Evolutionary conservation across 2,888 invertebrate genomes (phyloP).

Genomic region (Agrochola lota): DNA sequence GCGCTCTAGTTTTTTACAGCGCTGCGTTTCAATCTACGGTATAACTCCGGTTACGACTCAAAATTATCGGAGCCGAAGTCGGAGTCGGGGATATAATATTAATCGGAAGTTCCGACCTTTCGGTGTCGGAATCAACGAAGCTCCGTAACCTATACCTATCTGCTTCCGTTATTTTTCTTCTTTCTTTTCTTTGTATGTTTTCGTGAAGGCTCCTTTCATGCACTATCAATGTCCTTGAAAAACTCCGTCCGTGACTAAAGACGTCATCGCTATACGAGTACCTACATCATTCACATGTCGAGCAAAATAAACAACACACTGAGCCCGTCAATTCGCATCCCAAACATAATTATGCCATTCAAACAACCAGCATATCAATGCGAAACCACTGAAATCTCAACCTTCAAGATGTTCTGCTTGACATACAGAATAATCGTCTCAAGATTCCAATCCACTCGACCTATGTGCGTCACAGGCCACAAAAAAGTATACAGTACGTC

Average conservation of each 20-base stretch:
- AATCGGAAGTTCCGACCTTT: too few relatives aligned
- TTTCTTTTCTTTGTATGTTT: too few relatives aligned
- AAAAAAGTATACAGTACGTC: conserved; percentile 60
- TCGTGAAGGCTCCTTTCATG: too few relatives aligned
- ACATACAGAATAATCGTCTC: conserved; percentile 48
- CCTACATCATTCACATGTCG: conserved; percentile 18
- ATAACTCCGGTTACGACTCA: too few relatives aligned
- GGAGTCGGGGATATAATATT: too few relatives aligned
- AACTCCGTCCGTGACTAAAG: neutral
- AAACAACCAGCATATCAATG: conserved; percentile 11
- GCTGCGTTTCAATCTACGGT: too few relatives aligned
- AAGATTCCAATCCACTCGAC: conserved; percentile 51
- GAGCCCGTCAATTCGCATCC: conserved; percentile 24
- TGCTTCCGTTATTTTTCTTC: too few relatives aligned
- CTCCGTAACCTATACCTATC: too few relatives aligned
- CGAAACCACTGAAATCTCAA: conserved; percentile 19
- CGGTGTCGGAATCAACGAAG: too few relatives aligned
- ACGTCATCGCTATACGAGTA: conserved; percentile 29
- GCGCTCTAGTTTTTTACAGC: too few relatives aligned
- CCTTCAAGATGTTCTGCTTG: conserved; percentile 41
- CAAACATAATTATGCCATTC: conserved; percentile 49
- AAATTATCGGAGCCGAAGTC: too few relatives aligned
- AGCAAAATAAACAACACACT: conserved; percentile 50
- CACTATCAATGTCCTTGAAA: neutral
- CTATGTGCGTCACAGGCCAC: conserved; percentile 63